Conservation (phyloP, 2,113 vertebrate genomes). For the Malurus cyaneus region DNA sequence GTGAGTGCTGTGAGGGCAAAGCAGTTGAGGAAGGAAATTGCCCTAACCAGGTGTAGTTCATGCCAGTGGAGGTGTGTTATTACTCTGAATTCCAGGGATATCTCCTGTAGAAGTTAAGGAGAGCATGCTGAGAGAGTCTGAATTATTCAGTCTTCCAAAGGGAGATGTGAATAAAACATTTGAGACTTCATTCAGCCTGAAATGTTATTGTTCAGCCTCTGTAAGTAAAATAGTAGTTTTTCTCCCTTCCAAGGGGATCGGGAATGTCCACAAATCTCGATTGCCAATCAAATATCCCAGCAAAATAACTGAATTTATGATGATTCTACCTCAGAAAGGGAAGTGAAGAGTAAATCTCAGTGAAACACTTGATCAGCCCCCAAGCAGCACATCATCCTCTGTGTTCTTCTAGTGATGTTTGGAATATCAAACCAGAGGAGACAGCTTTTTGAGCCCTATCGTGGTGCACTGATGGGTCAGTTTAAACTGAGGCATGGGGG, state of each 20-base stretch:
- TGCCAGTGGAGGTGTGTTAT: background rate
- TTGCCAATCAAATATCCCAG: background rate
- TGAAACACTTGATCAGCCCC: rapidly evolving
- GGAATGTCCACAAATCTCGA: background rate
- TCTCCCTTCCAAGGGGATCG: background rate
- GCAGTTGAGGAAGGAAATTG: background rate
- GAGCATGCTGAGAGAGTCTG: background rate
- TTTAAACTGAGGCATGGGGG: background rate
- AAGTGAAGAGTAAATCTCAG: background rate
- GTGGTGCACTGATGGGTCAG: background rate
- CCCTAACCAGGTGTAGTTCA: rapidly evolving
- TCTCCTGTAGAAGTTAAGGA: background rate
- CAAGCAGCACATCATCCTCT: background rate
- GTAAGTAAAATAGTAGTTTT: background rate
- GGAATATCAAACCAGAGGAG: background rate
- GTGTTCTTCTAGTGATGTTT: background rate
- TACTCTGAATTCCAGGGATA: background rate
- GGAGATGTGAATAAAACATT: background rate
- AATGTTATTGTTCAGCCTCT: background rate
- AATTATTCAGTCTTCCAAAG: background rate
- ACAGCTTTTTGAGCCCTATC: rapidly evolving
- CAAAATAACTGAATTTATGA: background rate
- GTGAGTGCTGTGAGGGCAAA: background rate
- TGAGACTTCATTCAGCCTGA: background rate
- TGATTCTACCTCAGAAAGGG: background rate